Percentiles rank a stretch among this genome's conserved stretches.
phyloP scores from a whole-genome alignment of 2,797 vertebrate species.

The Manis pentadactyla region DNA sequence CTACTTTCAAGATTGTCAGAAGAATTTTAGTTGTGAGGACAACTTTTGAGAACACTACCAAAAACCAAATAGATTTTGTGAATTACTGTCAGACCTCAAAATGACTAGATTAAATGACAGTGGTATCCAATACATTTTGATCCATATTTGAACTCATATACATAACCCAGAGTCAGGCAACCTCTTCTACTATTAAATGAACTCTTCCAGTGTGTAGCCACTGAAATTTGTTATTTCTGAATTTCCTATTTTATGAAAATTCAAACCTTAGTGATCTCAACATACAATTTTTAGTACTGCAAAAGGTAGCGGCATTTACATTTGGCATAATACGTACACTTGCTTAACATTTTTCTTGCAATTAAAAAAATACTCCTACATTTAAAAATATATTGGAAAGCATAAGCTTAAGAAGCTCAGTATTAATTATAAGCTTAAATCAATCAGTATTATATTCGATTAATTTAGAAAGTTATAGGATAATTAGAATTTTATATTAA shows the following conservation, averaged over 20 bases:
- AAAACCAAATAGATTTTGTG: neutral
- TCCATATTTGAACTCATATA: neutral
- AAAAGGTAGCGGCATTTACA: slow-evolving; percentile 61
- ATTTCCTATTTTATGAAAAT: slow-evolving; percentile 55
- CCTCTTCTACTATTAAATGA: neutral
- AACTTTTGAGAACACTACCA: no score
- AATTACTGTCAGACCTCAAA: neutral
- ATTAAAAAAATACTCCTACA: slow-evolving; percentile 37
- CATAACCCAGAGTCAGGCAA: neutral
- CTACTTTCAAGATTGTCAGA: no score
- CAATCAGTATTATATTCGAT: slow-evolving; percentile 51
- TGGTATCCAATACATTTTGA: neutral
- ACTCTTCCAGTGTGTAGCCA: neutral
- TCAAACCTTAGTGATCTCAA: slow-evolving; percentile 8
- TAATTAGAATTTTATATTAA: slow-evolving; percentile 68
- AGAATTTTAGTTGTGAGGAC: no score
- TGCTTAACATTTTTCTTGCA: slow-evolving; percentile 49
- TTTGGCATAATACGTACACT: neutral
- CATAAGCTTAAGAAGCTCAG: slow-evolving; percentile 37
- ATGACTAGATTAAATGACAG: slow-evolving; percentile 45
- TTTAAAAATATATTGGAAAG: slow-evolving; percentile 53
- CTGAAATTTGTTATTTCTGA: slow-evolving; percentile 42
- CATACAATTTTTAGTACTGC: slow-evolving; percentile 39
- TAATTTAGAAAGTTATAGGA: slow-evolving; percentile 61
- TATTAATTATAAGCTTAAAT: slow-evolving; percentile 31